Base-by-base conservation (phyloP, 2,888 invertebrate species). In the Ectobius pallidus region DNA sequence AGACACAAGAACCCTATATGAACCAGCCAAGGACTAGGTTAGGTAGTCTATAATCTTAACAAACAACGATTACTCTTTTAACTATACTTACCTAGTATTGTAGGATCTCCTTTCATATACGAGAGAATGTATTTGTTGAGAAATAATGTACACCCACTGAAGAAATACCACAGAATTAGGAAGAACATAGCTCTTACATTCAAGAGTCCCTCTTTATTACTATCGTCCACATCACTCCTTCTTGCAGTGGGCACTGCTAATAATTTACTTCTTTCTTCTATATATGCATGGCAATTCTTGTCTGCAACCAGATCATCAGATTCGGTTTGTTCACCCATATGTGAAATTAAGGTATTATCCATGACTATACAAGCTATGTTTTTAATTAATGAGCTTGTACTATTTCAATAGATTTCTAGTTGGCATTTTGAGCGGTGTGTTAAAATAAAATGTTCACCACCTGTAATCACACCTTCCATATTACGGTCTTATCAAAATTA, bases 81-180 rank as follows among this genome's bases (percentile, higher is more conserved):
- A n/a, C n/a, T n/a, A n/a, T n/a, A n/a, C n/a, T 83, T 83, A 92
- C 92, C 92, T 80, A 92, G 82, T 74, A 92, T 84, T 70, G 90
- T 90, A 20, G 92, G 91, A 82, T 92, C 91, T 62, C 91, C 92
- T 81, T 88, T 86, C 80, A 91, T 86, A 78, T 89, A 91, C 0
- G 90, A 87, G 73, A 93, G 83, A 79, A 92, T 92, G 80, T 92
- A 92, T 80, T 92, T 93, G 83, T 93, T 92, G 74, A 92, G 84
- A 81, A 93, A 92, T 68, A 93, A 83, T 1, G 92, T 92, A 80
- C 90, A 91, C 9, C 90, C 91, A 81, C 92, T 92, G 81, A 93
- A 92, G 79, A 92, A 86, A 80, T 92, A 92, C 92, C 92, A 92
- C 74, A 92, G 81, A 67, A 88, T 81, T 52, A 90, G 82, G 80